Conservation (phyloP, 1,140 invertebrate genomes). For the Hydropsyche tenuis region DNA sequence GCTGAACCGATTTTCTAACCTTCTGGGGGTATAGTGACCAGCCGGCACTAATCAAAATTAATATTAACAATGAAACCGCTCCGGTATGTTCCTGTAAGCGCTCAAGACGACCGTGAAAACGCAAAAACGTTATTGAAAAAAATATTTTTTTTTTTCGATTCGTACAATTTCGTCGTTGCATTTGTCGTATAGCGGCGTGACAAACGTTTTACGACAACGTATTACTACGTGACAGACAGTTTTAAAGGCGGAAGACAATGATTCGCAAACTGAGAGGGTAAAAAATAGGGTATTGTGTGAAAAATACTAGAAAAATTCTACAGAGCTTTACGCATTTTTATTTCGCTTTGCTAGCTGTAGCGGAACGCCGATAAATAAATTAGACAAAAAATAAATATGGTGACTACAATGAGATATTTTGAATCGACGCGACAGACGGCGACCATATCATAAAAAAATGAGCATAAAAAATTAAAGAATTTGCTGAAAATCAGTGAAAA, state of each 20-base stretch:
- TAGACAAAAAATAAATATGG: background rate
- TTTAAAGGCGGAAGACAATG: slow-evolving; percentile 31
- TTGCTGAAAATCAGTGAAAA: too few species aligned
- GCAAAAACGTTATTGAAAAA: slow-evolving; percentile 23
- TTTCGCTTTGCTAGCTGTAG: slow-evolving; percentile 9
- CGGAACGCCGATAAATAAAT: slow-evolving; percentile 19
- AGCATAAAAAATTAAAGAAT: too few species aligned
- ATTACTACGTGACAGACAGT: slow-evolving; percentile 29
- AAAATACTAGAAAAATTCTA: slow-evolving; percentile 4
- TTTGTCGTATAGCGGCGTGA: slow-evolving; percentile 17
- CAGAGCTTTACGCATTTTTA: slow-evolving; percentile 1
- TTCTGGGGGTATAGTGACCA: background rate
- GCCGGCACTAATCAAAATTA: background rate
- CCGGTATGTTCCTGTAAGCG: background rate
- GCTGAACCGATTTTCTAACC: slow-evolving; percentile 9
- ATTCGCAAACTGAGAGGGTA: background rate
- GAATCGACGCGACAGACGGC: too few species aligned
- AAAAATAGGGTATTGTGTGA: slow-evolving; percentile 6
- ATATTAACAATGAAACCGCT: background rate
- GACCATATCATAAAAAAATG: too few species aligned
- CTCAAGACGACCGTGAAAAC: slow-evolving; percentile 31
- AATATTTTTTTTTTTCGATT: slow-evolving; percentile 8
- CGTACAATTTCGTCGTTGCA: slow-evolving; percentile 2
- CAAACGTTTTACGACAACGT: slow-evolving; percentile 27
- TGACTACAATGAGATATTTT: background rate